phyloP scores from a whole-genome alignment of 30 jellyfish, hydroid and myxozoan genomes.

The Chrysaora quinquecirrha region DNA sequence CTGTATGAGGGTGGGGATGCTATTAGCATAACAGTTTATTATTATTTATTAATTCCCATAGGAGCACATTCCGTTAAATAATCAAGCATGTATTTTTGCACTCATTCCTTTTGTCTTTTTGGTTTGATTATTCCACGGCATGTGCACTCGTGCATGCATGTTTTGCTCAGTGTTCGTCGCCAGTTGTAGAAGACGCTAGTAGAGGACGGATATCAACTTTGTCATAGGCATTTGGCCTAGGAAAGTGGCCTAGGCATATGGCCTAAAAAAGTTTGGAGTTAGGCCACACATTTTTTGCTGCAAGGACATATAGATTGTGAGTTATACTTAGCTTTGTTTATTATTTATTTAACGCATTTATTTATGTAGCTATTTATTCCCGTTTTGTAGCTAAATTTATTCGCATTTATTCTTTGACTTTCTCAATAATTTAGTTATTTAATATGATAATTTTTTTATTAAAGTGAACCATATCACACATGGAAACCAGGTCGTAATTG shows the following conservation, averaged over 20 bases:
- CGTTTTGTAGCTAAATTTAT: background rate
- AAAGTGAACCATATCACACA: background rate
- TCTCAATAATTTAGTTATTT: no score
- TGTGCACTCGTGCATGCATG: background rate
- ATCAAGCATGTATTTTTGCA: background rate
- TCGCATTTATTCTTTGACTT: no score
- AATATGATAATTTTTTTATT: background rate
- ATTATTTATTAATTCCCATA: background rate
- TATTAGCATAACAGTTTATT: background rate
- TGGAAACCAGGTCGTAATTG: background rate
- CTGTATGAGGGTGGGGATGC: constrained; percentile 2
- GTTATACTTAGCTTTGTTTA: background rate
- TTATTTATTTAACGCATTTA: no score
- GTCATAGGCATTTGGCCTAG: background rate
- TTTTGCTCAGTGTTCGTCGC: background rate
- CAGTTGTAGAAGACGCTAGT: background rate
- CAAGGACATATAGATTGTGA: background rate
- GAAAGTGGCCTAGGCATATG: constrained; percentile 2
- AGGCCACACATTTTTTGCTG: background rate
- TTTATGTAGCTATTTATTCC: background rate
- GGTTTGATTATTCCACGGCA: background rate
- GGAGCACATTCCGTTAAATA: background rate
- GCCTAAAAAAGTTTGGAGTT: background rate
- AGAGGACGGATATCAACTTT: background rate
- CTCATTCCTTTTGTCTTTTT: background rate